Percentiles rank a stretch among this genome's conserved stretches.
Conservation (phyloP, 2,797 vertebrate species). For the Artibeus lituratus region DNA sequence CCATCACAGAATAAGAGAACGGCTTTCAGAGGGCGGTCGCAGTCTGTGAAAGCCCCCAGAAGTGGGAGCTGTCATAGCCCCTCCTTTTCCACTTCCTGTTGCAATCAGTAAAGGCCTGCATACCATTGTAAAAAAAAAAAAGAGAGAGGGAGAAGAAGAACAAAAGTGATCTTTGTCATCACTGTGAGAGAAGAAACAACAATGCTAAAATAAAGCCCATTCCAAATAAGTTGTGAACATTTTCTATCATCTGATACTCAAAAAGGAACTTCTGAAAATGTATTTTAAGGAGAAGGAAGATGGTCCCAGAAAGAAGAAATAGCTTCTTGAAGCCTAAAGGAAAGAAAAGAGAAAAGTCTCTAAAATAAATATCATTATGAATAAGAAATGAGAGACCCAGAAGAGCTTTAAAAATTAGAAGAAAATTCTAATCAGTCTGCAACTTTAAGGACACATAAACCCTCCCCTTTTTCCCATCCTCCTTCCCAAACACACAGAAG, state of each 20-base stretch:
- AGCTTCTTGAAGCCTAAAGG: neutral
- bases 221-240: neutral
- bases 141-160: neutral
- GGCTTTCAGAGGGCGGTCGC: neutral
- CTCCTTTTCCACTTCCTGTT: neutral
- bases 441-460: neutral
- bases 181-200: neutral
- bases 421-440: neutral
- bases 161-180: neutral
- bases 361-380: neutral
- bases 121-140: neutral
- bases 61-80: neutral
- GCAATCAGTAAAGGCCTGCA: neutral
- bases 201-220: neutral
- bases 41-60: neutral
- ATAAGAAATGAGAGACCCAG: conserved; percentile 19
- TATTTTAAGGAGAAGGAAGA: neutral
- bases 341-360: neutral
- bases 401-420: neutral
- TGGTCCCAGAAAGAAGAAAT: neutral
- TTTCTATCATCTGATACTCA: neutral
- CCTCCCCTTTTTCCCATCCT: neutral
- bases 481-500: neutral
- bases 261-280: neutral
- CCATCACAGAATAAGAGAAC: neutral